These are phyloP conservation scores for Morone chrysops DNA, from an alignment of 2,113 vertebrate genomes.

Conservation along the genomic window DNA sequence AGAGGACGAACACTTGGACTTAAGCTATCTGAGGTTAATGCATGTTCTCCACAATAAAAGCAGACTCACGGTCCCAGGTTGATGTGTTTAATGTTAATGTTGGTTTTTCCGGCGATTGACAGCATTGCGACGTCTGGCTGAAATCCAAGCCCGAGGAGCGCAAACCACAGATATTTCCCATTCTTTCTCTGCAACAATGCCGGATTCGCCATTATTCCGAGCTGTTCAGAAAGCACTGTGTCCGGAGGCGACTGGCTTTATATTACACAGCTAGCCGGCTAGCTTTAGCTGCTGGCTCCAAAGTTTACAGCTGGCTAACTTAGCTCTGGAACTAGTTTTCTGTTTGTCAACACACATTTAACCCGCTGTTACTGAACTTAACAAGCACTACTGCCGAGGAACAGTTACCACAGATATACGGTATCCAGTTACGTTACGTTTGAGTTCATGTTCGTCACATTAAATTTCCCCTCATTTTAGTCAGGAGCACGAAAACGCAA, in stretches of 20 bases:
- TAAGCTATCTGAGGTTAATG: neutral
- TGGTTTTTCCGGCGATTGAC: slow-evolving; percentile 49
- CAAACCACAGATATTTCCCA: slow-evolving; percentile 80
- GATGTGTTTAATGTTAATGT: slow-evolving; percentile 62
- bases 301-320: slow-evolving; percentile 20
- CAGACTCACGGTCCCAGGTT: slow-evolving; percentile 82
- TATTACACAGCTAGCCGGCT: neutral
- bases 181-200: slow-evolving; percentile 51
- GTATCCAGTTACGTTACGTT: neutral
- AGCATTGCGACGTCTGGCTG: slow-evolving; percentile 61
- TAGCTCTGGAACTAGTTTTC: neutral
- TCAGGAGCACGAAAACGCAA: neutral
- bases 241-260: neutral
- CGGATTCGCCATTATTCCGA: slow-evolving; percentile 57
- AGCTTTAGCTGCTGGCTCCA: slow-evolving; percentile 29
- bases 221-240: too few relatives aligned
- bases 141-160: slow-evolving; percentile 79
- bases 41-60: neutral
- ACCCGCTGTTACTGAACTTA: too few relatives aligned
- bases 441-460: neutral
- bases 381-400: neutral
- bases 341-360: neutral
- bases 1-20: neutral
- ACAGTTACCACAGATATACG: rapidly evolving
- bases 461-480: too few relatives aligned